A percentile compares a stretch with the other conserved stretches of the same genome.
These are phyloP conservation scores for Pocota personata DNA, from an alignment of 2,888 invertebrate genomes.

Conservation along the genomic window DNA sequence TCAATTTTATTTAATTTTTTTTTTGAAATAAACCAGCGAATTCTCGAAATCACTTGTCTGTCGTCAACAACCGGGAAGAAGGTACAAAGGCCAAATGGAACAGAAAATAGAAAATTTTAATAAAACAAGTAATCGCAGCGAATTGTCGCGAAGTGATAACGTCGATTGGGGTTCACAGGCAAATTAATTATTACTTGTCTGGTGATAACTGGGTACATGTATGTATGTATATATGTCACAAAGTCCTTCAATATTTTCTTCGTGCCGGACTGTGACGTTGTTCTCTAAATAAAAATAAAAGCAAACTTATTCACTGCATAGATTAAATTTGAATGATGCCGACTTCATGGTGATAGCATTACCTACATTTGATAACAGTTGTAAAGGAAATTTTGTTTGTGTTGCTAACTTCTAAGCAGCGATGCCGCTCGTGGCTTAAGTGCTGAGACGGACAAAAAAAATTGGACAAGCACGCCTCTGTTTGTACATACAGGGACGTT, in stretches of 20 bases:
- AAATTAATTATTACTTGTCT: constrained; percentile 19
- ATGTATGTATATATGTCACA: not conserved
- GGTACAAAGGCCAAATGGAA: constrained; percentile 43
- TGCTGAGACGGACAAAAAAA: no score
- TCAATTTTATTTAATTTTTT: constrained; percentile 8
- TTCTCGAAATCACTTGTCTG: constrained; percentile 13
- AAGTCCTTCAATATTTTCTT: not conserved
- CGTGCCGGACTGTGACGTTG: not conserved
- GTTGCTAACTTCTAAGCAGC: no score
- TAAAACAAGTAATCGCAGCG: not conserved
- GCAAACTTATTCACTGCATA: not conserved
- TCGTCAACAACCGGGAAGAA: constrained; percentile 36
- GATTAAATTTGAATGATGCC: not conserved
- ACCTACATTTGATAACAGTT: not conserved
- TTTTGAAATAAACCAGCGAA: not conserved
- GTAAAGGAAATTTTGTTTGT: no score
- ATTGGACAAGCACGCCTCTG: no score
- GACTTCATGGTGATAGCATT: no score
- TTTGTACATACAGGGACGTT: no score
- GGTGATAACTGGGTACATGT: not conserved
- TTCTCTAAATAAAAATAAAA: not conserved
- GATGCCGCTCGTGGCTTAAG: no score
- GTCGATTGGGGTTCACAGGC: constrained; percentile 11
- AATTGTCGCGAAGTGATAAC: constrained; percentile 40
- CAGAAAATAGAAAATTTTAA: constrained; percentile 14